Percentiles rank a stretch among this genome's conserved stretches.
Conservation (phyloP, 2,797 vertebrate species). For the Paguma larvata region DNA sequence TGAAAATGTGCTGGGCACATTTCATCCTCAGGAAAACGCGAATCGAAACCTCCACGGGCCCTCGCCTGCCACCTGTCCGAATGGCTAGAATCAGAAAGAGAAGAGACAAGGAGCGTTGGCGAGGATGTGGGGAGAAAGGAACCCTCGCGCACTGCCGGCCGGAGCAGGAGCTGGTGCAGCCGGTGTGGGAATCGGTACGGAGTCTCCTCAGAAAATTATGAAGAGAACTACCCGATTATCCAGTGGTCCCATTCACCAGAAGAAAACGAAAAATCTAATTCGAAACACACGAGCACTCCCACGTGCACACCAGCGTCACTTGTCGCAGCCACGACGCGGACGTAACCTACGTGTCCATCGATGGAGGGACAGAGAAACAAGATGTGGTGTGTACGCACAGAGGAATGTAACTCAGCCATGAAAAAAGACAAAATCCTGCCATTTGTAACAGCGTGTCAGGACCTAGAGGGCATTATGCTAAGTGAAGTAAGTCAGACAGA, state of each 20-base stretch:
- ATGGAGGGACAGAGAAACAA: neutral
- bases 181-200: neutral
- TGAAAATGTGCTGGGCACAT: neutral
- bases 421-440: neutral
- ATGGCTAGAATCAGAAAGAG: neutral
- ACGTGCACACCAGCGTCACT: neutral
- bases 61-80: neutral
- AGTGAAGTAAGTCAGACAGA: neutral
- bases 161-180: too few species aligned
- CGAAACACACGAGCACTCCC: neutral
- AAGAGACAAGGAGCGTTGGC: neutral
- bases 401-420: too few species aligned
- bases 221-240: neutral
- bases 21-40: neutral
- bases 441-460: neutral
- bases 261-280: neutral
- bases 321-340: neutral
- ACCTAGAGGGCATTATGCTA: neutral
- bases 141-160: fast-evolving
- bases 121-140: neutral
- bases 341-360: neutral
- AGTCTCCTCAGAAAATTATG: neutral
- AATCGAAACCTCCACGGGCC: neutral
- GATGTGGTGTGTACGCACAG: fast-evolving
- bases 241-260: neutral